A percentile compares a stretch with the other conserved stretches of the same genome.
These are phyloP conservation scores for Oriolus oriolus DNA, from an alignment of 2,113 vertebrate species.

Conservation along the genomic window DNA sequence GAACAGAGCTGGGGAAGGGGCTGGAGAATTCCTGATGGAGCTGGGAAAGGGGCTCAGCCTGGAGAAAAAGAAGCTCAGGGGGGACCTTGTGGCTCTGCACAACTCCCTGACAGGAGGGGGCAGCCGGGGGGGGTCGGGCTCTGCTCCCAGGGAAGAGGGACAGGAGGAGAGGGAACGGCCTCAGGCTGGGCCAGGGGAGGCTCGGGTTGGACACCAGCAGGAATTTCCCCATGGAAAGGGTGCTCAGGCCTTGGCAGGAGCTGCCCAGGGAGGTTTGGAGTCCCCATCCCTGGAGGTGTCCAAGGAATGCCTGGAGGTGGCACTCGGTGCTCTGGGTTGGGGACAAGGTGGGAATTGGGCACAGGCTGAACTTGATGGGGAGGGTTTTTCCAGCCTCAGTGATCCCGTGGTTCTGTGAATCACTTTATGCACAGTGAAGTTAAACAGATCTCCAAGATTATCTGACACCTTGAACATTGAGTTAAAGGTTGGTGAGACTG, in stretches of 20 bases:
- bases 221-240: not conserved
- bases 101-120: not conserved
- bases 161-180: not conserved
- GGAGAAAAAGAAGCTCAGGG: not conserved
- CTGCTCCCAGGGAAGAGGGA: not conserved
- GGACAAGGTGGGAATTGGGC: not conserved
- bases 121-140: not conserved
- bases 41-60: not conserved
- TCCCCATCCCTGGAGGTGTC: not conserved
- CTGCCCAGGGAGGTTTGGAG: not conserved
- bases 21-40: not conserved
- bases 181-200: not conserved
- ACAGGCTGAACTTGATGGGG: accelerated
- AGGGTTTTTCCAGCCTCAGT: not conserved
- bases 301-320: not conserved
- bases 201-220: accelerated
- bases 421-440: not conserved
- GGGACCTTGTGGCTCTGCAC: not conserved
- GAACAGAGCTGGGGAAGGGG: not conserved
- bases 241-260: accelerated
- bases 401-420: not conserved
- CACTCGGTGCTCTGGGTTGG: not conserved
- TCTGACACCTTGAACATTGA: not conserved
- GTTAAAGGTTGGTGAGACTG: not conserved
- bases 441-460: not conserved